A percentile compares a stretch with the other conserved stretches of the same genome.
These are phyloP conservation scores for Drosophila ezoana DNA, from an alignment of 2,888 invertebrate genomes.

Conservation along the genomic window DNA sequence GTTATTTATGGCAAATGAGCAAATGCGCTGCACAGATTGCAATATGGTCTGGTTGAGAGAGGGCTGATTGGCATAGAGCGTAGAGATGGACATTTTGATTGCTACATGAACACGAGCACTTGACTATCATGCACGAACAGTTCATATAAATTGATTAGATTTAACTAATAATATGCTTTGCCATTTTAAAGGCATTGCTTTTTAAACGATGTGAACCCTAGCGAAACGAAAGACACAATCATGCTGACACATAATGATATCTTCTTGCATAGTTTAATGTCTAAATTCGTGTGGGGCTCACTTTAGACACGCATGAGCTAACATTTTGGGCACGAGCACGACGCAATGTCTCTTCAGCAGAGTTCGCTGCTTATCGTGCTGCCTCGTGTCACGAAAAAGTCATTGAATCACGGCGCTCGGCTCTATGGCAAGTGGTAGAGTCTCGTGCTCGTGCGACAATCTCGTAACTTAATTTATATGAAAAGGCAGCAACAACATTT, in stretches of 20 bases:
- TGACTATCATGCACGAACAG: not conserved
- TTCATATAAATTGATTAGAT: too few species aligned
- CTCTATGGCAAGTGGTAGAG: not conserved
- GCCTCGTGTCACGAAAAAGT: conserved; percentile 5
- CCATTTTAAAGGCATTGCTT: too few species aligned
- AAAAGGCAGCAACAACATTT: conserved; percentile 25
- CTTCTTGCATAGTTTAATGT: too few species aligned
- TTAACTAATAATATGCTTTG: too few species aligned
- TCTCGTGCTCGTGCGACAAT: not conserved
- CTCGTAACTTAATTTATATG: conserved; percentile 51
- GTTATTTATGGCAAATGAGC: conserved; percentile 51
- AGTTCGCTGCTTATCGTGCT: not conserved
- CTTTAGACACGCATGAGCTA: too few species aligned
- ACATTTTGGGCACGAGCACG: too few species aligned
- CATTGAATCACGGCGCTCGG: not conserved
- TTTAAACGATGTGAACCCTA: too few species aligned
- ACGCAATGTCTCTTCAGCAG: not conserved
- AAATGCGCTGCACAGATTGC: conserved; percentile 5
- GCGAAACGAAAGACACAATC: too few species aligned
- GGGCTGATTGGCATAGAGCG: too few species aligned
- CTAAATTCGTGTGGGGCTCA: too few species aligned
- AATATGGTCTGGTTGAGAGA: not conserved
- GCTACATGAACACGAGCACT: not conserved
- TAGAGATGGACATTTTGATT: conserved; percentile 8
- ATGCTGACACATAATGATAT: too few species aligned